Evolutionary conservation across 2,888 invertebrate genomes (phyloP).

Genomic region (Drosophila peninsularis): DNA sequence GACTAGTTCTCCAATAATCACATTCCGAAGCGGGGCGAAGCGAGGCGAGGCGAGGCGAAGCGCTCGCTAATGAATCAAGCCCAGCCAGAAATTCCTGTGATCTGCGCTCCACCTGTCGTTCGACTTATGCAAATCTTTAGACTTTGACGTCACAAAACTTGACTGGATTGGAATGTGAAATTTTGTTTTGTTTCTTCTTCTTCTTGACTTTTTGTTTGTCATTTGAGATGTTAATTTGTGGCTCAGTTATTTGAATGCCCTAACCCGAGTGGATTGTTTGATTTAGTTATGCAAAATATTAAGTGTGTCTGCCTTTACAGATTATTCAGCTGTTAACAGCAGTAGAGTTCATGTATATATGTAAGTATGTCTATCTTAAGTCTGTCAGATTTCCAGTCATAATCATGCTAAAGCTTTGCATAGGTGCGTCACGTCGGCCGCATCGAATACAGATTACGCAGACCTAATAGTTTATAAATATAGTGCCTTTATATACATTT

Average conservation of each 20-base stretch:
- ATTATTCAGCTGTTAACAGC: too few species aligned
- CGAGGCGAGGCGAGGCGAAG: not conserved
- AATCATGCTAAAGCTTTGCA: not conserved
- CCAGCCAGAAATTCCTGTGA: constrained; percentile 73
- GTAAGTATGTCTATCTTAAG: not conserved
- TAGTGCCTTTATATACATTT: not conserved
- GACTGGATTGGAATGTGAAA: constrained; percentile 74
- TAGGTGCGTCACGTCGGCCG: not conserved
- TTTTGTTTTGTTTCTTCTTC: constrained; percentile 55
- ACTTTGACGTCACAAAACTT: constrained; percentile 80
- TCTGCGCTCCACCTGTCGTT: constrained; percentile 38
- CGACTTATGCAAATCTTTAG: constrained; percentile 66
- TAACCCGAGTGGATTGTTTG: not conserved
- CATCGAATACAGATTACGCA: not conserved
- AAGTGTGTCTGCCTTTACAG: not conserved
- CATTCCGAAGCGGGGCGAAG: constrained; percentile 22
- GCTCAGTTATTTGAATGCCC: constrained; percentile 19
- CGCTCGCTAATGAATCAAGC: constrained; percentile 71
- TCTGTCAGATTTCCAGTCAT: not conserved
- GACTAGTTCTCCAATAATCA: constrained; percentile 61
- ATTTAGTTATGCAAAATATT: not conserved
- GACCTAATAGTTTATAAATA: not conserved
- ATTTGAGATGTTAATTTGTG: constrained; percentile 63
- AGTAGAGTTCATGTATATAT: not conserved
- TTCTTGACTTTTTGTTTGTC: constrained; percentile 13